Evolutionary conservation across 2,113 vertebrate species (phyloP), one percentile per base, ranked within the genome.

Genomic region (Hyperopisus bebe): DNA sequence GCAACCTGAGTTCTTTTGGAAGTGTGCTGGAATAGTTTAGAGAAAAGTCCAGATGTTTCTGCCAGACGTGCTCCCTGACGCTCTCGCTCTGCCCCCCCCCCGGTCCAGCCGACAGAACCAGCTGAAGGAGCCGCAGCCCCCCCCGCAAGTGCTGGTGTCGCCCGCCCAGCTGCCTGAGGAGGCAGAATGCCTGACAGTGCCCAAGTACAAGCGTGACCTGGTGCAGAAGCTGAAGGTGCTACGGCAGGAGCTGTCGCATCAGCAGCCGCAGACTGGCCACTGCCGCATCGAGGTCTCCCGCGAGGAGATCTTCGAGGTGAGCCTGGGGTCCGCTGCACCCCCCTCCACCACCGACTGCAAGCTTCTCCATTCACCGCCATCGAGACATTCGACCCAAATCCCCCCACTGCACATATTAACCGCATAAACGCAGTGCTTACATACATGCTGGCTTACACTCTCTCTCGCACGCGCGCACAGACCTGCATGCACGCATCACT

Each of bases 231-330:
- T 98, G 2, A 99, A 99, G 94, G 97, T 97, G 92, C 94, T 99
- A 91, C 91, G 98, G 10, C 98, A 99, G 91, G 98, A 99, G 89
- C 96, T 99, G 66, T 98, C 98, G 35, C 97, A 98, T 91, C 98
- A 98, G 86, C 98, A 99, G 92, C 98, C 98, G 13, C 98, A 98
- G 94, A 98, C 98, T 0, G 98, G 98, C 35, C 98, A 99, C 88
- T 99, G 98, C 91, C 98, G 98, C 47, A 97, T 99, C 53, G 98
- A 98, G 93, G 98, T 98, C 92, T 98, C 97, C 92, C 97, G 98
- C 24, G 97, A 98, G 93, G 98, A 99, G 94, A 98, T 99, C 92
- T 99, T 99, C 94, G 98, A 99, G 98, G 98, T 98, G 95, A 93
- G 91, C 5, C 39, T 51, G 87, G 80, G 74, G 3, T 42, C 3